Percentiles rank a stretch among this genome's conserved stretches.
phyloP scores from a whole-genome alignment of 2,113 vertebrate species.

The Morone chrysops region DNA sequence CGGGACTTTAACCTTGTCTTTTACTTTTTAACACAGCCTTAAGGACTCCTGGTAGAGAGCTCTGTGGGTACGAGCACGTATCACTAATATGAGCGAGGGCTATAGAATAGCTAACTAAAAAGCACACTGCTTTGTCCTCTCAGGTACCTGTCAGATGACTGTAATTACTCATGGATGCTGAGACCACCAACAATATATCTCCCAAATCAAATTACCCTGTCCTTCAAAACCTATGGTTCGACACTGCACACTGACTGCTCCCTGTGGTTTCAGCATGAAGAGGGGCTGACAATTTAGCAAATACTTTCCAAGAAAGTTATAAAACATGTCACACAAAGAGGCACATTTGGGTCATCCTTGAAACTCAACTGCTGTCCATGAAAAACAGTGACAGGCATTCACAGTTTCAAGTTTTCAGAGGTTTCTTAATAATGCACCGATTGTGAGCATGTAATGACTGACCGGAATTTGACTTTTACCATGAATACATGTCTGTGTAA shows the following conservation, averaged over 20 bases:
- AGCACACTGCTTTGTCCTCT: background rate
- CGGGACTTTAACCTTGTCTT: conserved; percentile 9
- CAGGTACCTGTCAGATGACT: conserved; percentile 16
- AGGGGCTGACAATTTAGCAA: conserved; percentile 20
- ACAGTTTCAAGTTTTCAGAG: background rate
- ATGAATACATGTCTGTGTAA: conserved; percentile 61
- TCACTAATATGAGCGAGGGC: conserved; percentile 15
- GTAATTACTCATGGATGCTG: conserved; percentile 35
- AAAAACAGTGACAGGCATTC: conserved; percentile 46
- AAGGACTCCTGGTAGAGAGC: background rate
- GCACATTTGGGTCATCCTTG: conserved; percentile 21
- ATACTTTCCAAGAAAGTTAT: background rate
- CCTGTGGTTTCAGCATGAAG: conserved; percentile 21
- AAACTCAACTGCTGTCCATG: conserved; percentile 24
- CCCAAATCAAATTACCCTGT: conserved; percentile 46
- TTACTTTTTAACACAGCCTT: conserved; percentile 6
- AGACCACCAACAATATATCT: conserved; percentile 41
- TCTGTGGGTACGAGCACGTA: background rate
- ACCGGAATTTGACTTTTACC: conserved; percentile 64
- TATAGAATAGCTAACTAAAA: conserved; percentile 12
- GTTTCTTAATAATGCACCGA: conserved; percentile 57
- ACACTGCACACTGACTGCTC: conserved; percentile 6
- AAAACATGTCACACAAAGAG: conserved; percentile 2
- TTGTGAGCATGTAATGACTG: conserved; percentile 58
- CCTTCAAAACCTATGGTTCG: conserved; percentile 48